Percentiles rank a stretch among this genome's conserved stretches.
Evolutionary conservation across 2,888 invertebrate species (phyloP).

Genomic region (Aphrophora alni): DNA sequence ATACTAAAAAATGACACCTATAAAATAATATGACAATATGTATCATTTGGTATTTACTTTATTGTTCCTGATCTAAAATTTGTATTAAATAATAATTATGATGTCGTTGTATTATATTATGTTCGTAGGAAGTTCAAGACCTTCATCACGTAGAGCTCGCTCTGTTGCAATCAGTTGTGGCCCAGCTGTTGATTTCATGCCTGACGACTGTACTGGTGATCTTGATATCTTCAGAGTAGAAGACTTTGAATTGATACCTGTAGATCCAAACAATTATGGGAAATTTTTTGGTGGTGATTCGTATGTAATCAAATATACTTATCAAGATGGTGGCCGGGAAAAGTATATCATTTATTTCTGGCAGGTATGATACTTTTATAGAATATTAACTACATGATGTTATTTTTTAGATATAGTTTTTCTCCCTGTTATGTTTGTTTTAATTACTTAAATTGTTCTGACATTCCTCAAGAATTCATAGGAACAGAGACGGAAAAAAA

Average conservation of each 20-base stretch:
- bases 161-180: conserved; percentile 63
- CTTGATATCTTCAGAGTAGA: conserved; percentile 63
- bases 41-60: no score
- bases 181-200: conserved; percentile 71
- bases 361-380: no score
- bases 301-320: conserved; percentile 71
- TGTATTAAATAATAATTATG: no score
- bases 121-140: not conserved
- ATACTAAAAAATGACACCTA: no score
- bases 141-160: conserved; percentile 15
- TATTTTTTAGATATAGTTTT: no score
- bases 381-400: conserved; percentile 50
- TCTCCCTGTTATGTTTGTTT: no score
- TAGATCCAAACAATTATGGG: conserved; percentile 59
- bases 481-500: no score
- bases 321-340: conserved; percentile 60
- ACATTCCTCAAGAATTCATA: no score
- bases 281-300: conserved; percentile 69
- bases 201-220: conserved; percentile 72
- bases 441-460: no score
- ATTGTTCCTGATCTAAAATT: no score
- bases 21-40: no score
- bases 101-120: no score
- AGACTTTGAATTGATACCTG: conserved; percentile 60
- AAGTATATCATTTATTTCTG: conserved; percentile 70